Evolutionary conservation across 2,888 invertebrate genomes (phyloP).

Genomic region (Tolmerus cingulatus): DNA sequence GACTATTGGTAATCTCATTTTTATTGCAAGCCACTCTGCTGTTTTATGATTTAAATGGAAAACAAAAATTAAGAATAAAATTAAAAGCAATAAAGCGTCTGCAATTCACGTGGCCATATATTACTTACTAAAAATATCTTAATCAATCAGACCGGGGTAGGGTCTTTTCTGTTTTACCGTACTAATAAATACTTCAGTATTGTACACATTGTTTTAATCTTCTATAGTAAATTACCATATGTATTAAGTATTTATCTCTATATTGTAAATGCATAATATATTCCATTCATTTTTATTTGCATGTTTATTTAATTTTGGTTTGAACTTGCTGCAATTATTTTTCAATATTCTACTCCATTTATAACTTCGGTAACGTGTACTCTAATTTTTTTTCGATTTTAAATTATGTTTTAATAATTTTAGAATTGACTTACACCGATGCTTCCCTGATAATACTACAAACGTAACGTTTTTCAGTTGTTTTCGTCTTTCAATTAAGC

Average conservation of each 20-base stretch:
- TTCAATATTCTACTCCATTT: slow-evolving; percentile 3
- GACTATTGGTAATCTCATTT: slow-evolving; percentile 42
- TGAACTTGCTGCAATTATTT: slow-evolving; percentile 31
- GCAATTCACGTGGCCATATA: slow-evolving; percentile 47
- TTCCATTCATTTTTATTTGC: slow-evolving; percentile 29
- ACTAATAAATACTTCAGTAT: slow-evolving; percentile 15
- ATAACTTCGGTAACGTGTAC: background rate
- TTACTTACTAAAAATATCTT: background rate
- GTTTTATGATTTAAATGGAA: background rate
- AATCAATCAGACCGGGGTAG: background rate
- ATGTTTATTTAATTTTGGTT: slow-evolving; percentile 35
- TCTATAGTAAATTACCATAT: slow-evolving; percentile 7
- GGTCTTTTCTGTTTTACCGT: background rate
- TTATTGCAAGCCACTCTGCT: slow-evolving; percentile 49
- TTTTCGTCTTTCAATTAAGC: background rate
- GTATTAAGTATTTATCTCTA: slow-evolving; percentile 25
- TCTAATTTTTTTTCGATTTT: slow-evolving; percentile 1
- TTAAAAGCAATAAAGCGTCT: slow-evolving; percentile 1
- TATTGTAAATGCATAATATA: slow-evolving; percentile 39
- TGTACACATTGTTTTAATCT: slow-evolving; percentile 19
- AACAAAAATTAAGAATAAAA: background rate
- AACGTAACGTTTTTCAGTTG: background rate
- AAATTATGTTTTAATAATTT: background rate
- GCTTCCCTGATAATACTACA: background rate
- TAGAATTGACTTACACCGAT: background rate